Conservation (phyloP, 2,797 vertebrate species). For the Xenopus petersii region DNA sequence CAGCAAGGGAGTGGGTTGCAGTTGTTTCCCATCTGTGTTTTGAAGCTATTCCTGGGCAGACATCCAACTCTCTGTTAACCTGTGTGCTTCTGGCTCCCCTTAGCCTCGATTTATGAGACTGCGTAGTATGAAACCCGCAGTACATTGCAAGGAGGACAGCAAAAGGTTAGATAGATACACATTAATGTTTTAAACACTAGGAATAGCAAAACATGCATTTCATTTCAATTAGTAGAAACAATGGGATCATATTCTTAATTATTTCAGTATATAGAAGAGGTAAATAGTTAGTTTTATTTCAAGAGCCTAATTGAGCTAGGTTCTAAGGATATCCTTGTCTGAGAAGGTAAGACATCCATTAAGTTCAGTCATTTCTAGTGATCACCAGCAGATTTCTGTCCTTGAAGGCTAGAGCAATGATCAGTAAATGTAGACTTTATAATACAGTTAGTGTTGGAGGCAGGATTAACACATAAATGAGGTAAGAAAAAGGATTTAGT, state of each 20-base stretch:
- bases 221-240: too few relatives aligned
- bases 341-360: too few relatives aligned
- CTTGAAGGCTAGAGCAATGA: neutral
- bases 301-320: too few relatives aligned
- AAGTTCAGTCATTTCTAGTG: too few relatives aligned
- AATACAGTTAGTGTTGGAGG: neutral
- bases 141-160: slow-evolving; percentile 8
- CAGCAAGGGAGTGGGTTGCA: slow-evolving; percentile 19
- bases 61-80: slow-evolving; percentile 45
- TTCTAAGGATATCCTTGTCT: too few relatives aligned
- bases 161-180: slow-evolving; percentile 13
- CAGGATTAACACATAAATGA: slow-evolving; percentile 1
- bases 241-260: too few relatives aligned
- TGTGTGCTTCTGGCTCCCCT: slow-evolving; percentile 31
- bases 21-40: slow-evolving; percentile 33
- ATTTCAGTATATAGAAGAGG: too few relatives aligned
- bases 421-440: neutral
- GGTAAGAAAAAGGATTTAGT: slow-evolving; percentile 4
- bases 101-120: slow-evolving; percentile 28
- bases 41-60: slow-evolving; percentile 35
- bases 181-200: slow-evolving; percentile 4
- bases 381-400: neutral
- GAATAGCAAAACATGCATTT: neutral
- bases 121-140: slow-evolving; percentile 12
- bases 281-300: too few relatives aligned